These are phyloP conservation scores for Pseudomyrmex gracilis DNA, from an alignment of 1,140 invertebrate species.

Conservation along the genomic window DNA sequence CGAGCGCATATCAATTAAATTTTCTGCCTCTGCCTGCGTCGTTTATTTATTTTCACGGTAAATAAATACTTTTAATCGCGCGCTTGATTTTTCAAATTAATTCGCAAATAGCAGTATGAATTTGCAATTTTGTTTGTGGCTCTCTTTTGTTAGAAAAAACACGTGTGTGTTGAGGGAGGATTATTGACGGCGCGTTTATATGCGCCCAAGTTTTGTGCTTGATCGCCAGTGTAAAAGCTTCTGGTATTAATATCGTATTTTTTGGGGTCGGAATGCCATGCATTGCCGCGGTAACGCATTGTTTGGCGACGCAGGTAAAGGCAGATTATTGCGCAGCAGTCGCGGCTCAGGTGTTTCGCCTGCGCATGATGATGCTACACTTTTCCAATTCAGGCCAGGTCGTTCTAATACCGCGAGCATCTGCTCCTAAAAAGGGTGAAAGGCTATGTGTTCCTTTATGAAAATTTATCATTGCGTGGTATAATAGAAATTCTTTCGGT, in stretches of 20 bases:
- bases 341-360: conserved; percentile 65
- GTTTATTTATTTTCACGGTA: conserved; percentile 44
- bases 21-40: background rate
- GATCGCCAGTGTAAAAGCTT: conserved; percentile 56
- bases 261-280: conserved; percentile 20
- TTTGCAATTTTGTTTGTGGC: background rate
- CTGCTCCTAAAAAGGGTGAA: conserved; percentile 59
- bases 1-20: conserved; percentile 45
- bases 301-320: conserved; percentile 50
- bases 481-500: conserved; percentile 48
- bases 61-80: conserved; percentile 51
- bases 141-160: conserved; percentile 13
- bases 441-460: conserved; percentile 51
- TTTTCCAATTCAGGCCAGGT: conserved; percentile 35
- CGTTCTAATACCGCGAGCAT: conserved; percentile 56
- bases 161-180: background rate
- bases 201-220: background rate
- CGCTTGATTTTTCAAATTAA: conserved; percentile 40
- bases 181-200: conserved; percentile 16
- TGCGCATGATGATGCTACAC: conserved; percentile 9
- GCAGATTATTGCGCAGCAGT: conserved; percentile 40
- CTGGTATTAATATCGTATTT: conserved; percentile 2
- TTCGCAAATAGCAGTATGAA: conserved; percentile 29
- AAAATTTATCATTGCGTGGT: conserved; percentile 58
- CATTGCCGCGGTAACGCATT: conserved; percentile 54